A percentile compares a stretch with the other conserved stretches of the same genome.
phyloP scores from a whole-genome alignment of 2,113 vertebrate genomes.

The Fulmarus glacialis region DNA sequence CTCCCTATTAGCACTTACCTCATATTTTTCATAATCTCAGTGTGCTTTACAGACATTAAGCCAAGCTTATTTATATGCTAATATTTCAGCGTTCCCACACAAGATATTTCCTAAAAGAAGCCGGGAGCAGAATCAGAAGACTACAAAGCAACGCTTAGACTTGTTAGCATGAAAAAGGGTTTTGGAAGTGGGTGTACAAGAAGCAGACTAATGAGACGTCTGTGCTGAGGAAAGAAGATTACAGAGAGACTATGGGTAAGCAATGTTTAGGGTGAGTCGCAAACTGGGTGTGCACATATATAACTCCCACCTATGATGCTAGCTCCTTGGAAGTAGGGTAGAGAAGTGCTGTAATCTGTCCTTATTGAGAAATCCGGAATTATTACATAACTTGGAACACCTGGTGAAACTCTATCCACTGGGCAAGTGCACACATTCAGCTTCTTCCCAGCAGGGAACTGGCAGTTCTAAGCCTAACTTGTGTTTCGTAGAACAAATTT shows the following conservation, averaged over 20 bases:
- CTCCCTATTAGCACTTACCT: slow-evolving; percentile 25
- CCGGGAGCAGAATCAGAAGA: slow-evolving; percentile 55
- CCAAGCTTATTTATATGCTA: slow-evolving; percentile 62
- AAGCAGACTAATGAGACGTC: slow-evolving; percentile 61
- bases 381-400: slow-evolving; percentile 55
- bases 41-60: slow-evolving; percentile 49
- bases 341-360: slow-evolving; percentile 36
- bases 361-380: slow-evolving; percentile 46
- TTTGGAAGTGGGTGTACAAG: slow-evolving; percentile 61
- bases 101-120: slow-evolving; percentile 60
- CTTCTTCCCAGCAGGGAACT: slow-evolving; percentile 27
- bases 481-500: background rate
- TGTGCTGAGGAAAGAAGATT: slow-evolving; percentile 51
- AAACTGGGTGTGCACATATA: slow-evolving; percentile 49
- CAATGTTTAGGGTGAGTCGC: slow-evolving; percentile 42
- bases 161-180: slow-evolving; percentile 63
- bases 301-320: slow-evolving; percentile 46
- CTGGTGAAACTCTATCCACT: slow-evolving; percentile 32
- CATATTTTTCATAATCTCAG: slow-evolving; percentile 54
- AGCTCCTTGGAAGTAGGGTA: slow-evolving; percentile 56
- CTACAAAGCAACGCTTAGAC: slow-evolving; percentile 62
- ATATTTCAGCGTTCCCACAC: slow-evolving; percentile 61
- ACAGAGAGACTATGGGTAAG: slow-evolving; percentile 49
- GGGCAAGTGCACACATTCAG: background rate
- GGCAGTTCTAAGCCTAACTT: background rate